Base-by-base conservation (phyloP, 2,113 vertebrate genomes). In the Gallinago undulata region DNA sequence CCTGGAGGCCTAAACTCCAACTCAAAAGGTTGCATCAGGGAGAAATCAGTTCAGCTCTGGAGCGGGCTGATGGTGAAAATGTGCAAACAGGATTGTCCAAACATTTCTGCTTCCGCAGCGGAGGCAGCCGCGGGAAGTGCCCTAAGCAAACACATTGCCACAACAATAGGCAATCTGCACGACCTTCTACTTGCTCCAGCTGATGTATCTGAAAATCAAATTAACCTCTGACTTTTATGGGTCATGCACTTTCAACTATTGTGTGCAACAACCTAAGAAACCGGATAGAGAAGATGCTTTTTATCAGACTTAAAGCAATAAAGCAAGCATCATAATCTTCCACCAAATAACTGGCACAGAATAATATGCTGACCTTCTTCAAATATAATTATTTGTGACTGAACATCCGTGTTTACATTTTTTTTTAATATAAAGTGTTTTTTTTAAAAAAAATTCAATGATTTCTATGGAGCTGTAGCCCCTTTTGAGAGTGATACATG, bases 171-270 rank as follows among this genome's bases (percentile, higher is more conserved):
- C 56, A 88, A 84, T 88, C 82, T 93, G 72, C 33, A 25, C 0
- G 3, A 72, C 83, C 92, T 92, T 60, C 85, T 92, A 79, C 79
- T 75, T 84, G 60, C 53, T 93, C 47, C 92, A 95, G 73, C 64
- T 94, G 86, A 88, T 81, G 31, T 66, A 48, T 92, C 80, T 95
- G 77, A 93, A 95, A 96, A 92, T 92, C 85, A 95, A 55, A 93
- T 97, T 96, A 96, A 90, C 88, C 89, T 96, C 84, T 75, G 76
- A 69, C 83, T 84, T 78, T 19, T 53, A 6, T 73, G 69, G 73
- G 83, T 95, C 77, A 48, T 47, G 57, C 39, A 43, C 41, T 94
- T 89, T 94, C 83, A 81, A 50, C 43, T 89, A 45, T 57, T 95
- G 83, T 92, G 48, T 74, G n/a, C 19, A 81, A 62, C 41, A 87